Percentiles rank a stretch among this genome's conserved stretches.
phyloP scores from a whole-genome alignment of 2,797 vertebrate genomes.

The Gouania willdenowi region DNA sequence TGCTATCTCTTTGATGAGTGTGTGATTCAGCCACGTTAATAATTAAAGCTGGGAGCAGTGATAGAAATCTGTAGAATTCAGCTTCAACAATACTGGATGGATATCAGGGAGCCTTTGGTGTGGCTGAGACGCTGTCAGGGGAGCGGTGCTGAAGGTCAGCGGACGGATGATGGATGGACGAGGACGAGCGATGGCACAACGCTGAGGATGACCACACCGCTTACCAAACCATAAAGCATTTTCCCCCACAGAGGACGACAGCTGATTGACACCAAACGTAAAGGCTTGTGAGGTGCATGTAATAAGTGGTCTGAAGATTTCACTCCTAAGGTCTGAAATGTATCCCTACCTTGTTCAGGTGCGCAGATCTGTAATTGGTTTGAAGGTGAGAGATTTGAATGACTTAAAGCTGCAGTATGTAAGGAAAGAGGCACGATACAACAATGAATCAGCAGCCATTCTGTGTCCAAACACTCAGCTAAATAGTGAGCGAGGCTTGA shows the following conservation, averaged over 20 bases:
- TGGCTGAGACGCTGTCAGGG: constrained; percentile 44
- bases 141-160: constrained; percentile 63
- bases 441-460: too few relatives aligned
- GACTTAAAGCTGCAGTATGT: too few relatives aligned
- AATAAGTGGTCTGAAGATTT: too few relatives aligned
- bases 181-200: constrained; percentile 29
- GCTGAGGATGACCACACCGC: constrained; percentile 54
- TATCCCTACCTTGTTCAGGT: too few relatives aligned
- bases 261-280: constrained; percentile 52
- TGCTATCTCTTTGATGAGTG: constrained; percentile 58
- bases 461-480: too few relatives aligned
- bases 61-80: constrained; percentile 69
- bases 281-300: too few relatives aligned
- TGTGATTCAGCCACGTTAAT: constrained; percentile 73
- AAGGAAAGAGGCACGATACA: too few relatives aligned
- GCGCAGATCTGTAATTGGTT: too few relatives aligned
- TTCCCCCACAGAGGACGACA: constrained; percentile 40
- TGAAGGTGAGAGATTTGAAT: too few relatives aligned
- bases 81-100: constrained; percentile 61
- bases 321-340: too few relatives aligned
- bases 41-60: constrained; percentile 68
- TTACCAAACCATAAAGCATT: constrained; percentile 64
- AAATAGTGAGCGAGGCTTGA: too few relatives aligned
- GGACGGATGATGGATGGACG: constrained; percentile 58
- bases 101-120: constrained; percentile 52